Base-by-base conservation (phyloP, 2,113 vertebrate genomes). In the Anguilla rostrata region DNA sequence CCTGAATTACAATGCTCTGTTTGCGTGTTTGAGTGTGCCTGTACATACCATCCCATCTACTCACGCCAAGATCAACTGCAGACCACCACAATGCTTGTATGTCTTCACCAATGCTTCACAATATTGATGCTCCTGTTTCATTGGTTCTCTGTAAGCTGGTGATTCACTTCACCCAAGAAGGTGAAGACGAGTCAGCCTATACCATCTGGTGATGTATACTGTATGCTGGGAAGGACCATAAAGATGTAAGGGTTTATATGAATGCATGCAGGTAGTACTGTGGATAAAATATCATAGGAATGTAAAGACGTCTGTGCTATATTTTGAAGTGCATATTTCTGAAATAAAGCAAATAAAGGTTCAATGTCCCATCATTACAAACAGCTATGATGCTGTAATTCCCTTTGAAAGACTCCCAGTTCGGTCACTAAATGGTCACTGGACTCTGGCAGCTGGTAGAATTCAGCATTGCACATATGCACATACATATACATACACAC, bases 391-490 rank as follows among this genome's bases (percentile, higher is more conserved):
- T 75, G 71, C 11, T 34, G 9, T 34, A 75, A 75, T 34, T 75
- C 71, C 7, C n/a, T 75, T 0, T n/a, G 26, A 75, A 75, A 75
- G n/a, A 2, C 26, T 29, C 2, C 7, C 71, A 26, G 18, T 66
- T 75, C 34, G n/a, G 71, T n/a, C 26, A 75, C 63, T 22, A n/a
- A 71, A 71, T 26, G 11, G n/a, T 29, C n/a, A 34, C 2, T 75
- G 71, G n/a, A 34, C n/a, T 75, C 71, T 81, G 66, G 84, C 43
- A 79, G 40, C 82, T 83, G 71, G 60, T 16, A 86, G 85, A 86
- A 90, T 90, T 86, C 87, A 79, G 89, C 22, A 9, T 39, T 92
- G 88, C 87, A 89, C 86, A 89, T 83, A 89, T 26, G 88, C 75
- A 39, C 78, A 86, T 53, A 53, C 43, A 46, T 2, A 46, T 5